A percentile compares a stretch with the other conserved stretches of the same genome.
These are phyloP conservation scores for Ianthella basta DNA, from an alignment of 37 sponge, comb jelly and placozoan species.

Conservation along the genomic window DNA sequence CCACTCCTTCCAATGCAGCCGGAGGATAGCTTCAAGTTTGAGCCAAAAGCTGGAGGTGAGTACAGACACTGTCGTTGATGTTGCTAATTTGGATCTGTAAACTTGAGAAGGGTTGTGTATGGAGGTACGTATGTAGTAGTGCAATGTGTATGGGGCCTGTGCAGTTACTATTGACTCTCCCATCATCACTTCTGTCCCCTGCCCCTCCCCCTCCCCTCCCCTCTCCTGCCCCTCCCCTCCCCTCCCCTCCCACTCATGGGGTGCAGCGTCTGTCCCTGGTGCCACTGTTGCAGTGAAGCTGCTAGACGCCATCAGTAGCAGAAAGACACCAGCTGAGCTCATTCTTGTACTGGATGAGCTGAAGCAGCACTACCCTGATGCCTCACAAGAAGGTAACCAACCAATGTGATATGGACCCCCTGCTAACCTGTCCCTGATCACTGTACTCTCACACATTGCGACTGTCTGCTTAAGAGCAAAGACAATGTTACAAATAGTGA, in stretches of 20 bases:
- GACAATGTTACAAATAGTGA: no score
- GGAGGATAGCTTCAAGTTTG: constrained; percentile 56
- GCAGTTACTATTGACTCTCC: background rate
- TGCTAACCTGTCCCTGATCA: no score
- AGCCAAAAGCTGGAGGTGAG: constrained; percentile 32
- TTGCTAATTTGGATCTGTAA: no score
- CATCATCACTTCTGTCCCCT: background rate
- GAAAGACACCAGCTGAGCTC: background rate
- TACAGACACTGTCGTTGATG: no score
- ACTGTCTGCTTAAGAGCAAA: no score
- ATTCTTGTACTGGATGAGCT: background rate
- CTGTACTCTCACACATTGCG: no score
- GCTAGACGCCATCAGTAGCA: constrained; percentile 3
- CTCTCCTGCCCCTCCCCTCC: background rate
- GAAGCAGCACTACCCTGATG: background rate
- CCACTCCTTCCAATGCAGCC: constrained; percentile 75
- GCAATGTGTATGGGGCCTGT: background rate
- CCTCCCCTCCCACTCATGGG: background rate
- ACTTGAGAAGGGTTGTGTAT: constrained; percentile 4
- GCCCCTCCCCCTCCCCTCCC: background rate
- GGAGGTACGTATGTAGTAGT: background rate
- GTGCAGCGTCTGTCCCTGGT: background rate
- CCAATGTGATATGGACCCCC: no score
- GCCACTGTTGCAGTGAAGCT: background rate
- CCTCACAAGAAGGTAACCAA: background rate